Base-by-base conservation (phyloP, 2,113 vertebrate genomes). In the Upupa epops region DNA sequence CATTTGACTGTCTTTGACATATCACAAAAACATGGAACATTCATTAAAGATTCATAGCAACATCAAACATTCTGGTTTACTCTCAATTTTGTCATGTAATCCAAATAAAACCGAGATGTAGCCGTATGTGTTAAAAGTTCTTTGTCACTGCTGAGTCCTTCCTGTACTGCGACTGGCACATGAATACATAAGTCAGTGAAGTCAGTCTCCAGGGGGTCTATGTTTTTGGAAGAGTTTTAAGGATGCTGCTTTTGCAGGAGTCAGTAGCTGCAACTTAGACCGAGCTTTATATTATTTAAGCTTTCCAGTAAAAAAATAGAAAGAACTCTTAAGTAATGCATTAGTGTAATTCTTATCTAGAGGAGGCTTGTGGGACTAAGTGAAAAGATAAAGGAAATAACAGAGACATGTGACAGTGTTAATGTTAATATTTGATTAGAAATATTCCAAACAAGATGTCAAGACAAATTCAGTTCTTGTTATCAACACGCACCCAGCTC, bases 341-440 rank as follows among this genome's bases (percentile, higher is more conserved):
- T 94, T 89, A 93, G 60, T 45, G 75, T 77, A 90, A 82, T 87
- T 87, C 81, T 92, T 90, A 94, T 93, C 90, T 89, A 60, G 42
- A 26, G 71, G 73, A 82, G 13, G 60, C 90, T 83, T 94, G 52
- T 76, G 92, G 86, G 90, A 92, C 81, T 79, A 84, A 92, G 84
- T 70, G 86, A 85, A 90, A 89, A 93, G 89, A 90, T 89, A 94
- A 90, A 90, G 92, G 71, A 96, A 96, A 91, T 92, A 95, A 90
- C 81, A 66, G 84, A 83, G 83, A 81, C 66, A 54, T 69, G 74
- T 85, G 70, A 71, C 51, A 84, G 51, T 79, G 77, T 61, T 90
- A 94, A 93, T 85, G 84, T 96, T 94, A 96, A 96, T 96, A 95
- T 96, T 96, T 96, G 93, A 95, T 96, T 96, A 95, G 86, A 95